Conservation (phyloP, 2,113 vertebrate genomes). For the Pseudolaguvia tuberculata region DNA sequence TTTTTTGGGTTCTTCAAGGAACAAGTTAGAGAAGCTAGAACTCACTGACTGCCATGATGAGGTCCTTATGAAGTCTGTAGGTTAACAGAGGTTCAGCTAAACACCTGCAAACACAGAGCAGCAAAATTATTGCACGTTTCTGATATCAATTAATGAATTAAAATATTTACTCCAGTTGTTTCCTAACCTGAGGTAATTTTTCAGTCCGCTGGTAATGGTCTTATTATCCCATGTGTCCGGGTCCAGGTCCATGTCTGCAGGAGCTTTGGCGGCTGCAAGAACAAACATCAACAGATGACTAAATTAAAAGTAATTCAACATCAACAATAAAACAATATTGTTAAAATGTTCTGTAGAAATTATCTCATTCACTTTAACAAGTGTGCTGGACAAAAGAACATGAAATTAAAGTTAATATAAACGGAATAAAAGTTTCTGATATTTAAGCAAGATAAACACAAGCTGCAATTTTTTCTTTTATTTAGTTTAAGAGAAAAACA, state of each 20-base stretch:
- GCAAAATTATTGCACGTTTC: background rate
- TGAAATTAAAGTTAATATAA: background rate
- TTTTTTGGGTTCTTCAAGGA: background rate
- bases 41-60: constrained; percentile 96
- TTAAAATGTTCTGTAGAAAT: background rate
- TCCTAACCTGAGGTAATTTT: constrained; percentile 95
- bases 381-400: background rate
- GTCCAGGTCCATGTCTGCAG: constrained; percentile 88
- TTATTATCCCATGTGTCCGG: constrained; percentile 96
- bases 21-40: constrained; percentile 38
- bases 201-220: constrained; percentile 94
- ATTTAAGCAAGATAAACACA: background rate
- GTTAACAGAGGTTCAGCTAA: constrained; percentile 93
- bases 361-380: background rate
- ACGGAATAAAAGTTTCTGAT: background rate
- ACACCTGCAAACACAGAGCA: constrained; percentile 70
- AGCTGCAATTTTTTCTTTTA: background rate
- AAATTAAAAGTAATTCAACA: background rate
- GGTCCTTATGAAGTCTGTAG: constrained; percentile 94
- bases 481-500: background rate
- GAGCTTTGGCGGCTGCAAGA: constrained; percentile 79
- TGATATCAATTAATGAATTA: constrained; percentile 3
- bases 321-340: background rate
- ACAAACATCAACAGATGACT: background rate
- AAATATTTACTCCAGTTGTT: background rate